Evolutionary conservation across 92 coral and sea anemone genomes (phyloP), one percentile per base, ranked within the genome.

Genomic region (Galaxea fascicularis): DNA sequence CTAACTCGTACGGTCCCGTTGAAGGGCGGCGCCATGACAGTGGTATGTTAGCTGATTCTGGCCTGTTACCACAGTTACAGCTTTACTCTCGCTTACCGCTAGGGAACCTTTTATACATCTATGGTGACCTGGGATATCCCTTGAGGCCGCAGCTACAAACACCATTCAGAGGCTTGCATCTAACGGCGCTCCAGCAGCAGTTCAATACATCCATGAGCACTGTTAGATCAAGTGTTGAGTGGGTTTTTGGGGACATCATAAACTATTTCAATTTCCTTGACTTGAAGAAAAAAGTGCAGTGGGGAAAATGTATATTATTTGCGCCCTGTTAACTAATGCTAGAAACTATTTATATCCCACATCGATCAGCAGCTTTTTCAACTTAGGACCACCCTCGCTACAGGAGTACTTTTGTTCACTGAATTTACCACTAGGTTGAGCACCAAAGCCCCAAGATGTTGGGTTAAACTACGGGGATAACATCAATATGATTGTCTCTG

Each of bases 81-180:
- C n/a, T n/a, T n/a, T 35, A 68, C 39, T 76, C 57, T 22, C 68
- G 28, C 54, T 63, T 83, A 24, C 76, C 83, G 6, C 35, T n/a
- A 3, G 69, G 82, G n/a, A n/a, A n/a, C n/a, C n/a, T n/a, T n/a
- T n/a, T n/a, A n/a, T n/a, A n/a, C n/a, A n/a, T n/a, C n/a, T 80
- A 66, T 67, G 85, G 85, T 4, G 85, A 80, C 52, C 66, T 80
- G 62, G 83, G 77, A 76, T 85, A 75, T 49, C 89, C 78, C 51
- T 64, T 76, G 65, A 57, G 71, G 35, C 83, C 71, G 20, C 84
- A 86, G n/a, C n/a, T n/a, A n/a, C n/a, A n/a, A n/a, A n/a, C n/a
- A n/a, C n/a, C n/a, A n/a, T n/a, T n/a, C n/a, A 66, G 47, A 14
- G 85, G 79, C 13, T 53, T 54, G 31, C 68, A 65, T 12, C 46